phyloP scores from a whole-genome alignment of 2,113 vertebrate species.

The Atrichornis clamosus region DNA sequence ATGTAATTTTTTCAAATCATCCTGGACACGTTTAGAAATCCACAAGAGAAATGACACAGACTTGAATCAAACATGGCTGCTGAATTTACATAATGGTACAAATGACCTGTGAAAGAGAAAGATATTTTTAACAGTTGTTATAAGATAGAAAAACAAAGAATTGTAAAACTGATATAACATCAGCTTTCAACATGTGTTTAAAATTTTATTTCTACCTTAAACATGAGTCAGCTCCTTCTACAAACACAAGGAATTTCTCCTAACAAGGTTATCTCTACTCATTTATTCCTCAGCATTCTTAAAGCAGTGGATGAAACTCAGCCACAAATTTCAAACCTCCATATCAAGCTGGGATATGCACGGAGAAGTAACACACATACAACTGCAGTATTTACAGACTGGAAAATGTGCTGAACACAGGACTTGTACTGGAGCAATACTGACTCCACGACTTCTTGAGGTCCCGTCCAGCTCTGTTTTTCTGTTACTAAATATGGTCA shows the following conservation, averaged over 20 bases:
- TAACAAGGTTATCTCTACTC: background rate
- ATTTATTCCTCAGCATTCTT: background rate
- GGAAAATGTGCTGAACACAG: background rate
- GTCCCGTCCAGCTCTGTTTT: background rate
- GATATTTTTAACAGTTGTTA: background rate
- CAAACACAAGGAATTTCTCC: background rate
- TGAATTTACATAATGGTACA: background rate
- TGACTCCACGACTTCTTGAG: background rate
- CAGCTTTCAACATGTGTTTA: background rate
- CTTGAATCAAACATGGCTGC: background rate
- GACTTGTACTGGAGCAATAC: background rate
- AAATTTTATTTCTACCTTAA: background rate
- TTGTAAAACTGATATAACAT: background rate
- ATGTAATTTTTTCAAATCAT: background rate
- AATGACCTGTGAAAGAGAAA: background rate
- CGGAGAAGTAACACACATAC: background rate
- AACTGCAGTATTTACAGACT: background rate
- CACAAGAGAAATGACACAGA: background rate
- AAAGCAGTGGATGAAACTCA: background rate
- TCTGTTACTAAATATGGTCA: background rate
- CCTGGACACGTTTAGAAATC: background rate
- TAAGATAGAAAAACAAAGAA: background rate
- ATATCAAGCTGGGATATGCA: background rate
- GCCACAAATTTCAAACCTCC: background rate
- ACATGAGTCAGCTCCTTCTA: background rate